These are phyloP conservation scores for Sinocyclocheilus maitianheensis DNA, from an alignment of 2,113 vertebrate species.

Conservation along the genomic window DNA sequence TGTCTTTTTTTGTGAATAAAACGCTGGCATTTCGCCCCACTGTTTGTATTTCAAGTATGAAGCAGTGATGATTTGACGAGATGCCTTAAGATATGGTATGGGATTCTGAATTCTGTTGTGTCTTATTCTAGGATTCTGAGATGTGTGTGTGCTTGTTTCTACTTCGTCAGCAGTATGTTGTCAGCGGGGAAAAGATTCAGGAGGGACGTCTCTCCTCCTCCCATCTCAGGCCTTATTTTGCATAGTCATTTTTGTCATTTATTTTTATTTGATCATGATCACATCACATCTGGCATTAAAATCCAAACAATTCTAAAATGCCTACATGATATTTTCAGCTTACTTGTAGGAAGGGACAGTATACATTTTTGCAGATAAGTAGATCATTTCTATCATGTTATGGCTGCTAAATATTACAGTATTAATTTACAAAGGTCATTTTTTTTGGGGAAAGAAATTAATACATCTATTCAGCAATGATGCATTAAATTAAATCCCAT, in stretches of 20 bases:
- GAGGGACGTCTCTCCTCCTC: background rate
- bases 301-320: background rate
- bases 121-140: background rate
- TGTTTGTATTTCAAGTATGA: background rate
- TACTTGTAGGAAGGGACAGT: background rate
- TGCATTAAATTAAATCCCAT: too few species aligned
- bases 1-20: conserved; percentile 6
- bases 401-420: too few species aligned
- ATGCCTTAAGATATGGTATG: background rate
- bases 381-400: background rate
- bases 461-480: too few species aligned
- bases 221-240: background rate
- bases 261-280: background rate
- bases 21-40: background rate
- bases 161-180: conserved; percentile 15
- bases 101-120: background rate
- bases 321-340: background rate
- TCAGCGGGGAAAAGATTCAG: background rate
- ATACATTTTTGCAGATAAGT: background rate
- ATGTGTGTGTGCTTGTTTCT: background rate
- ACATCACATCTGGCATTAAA: background rate
- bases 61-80: background rate
- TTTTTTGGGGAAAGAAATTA: too few species aligned
- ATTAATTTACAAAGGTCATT: too few species aligned
- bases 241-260: background rate